These are phyloP conservation scores for Cairina moschata DNA, from an alignment of 2,113 vertebrate genomes.

Conservation along the genomic window DNA sequence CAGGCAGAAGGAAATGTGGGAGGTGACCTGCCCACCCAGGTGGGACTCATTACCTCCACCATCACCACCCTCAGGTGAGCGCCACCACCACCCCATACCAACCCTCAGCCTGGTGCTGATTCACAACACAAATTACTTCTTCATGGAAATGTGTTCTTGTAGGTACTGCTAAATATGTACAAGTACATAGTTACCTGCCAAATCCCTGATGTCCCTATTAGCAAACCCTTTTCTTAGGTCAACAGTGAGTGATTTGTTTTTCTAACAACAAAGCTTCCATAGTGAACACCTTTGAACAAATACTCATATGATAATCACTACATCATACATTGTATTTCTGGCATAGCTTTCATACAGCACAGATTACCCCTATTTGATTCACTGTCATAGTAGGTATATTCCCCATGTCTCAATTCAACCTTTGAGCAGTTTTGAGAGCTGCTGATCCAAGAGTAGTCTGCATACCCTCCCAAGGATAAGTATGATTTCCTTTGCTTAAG, in stretches of 20 bases:
- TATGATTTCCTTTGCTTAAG: neutral
- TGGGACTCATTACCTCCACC: neutral
- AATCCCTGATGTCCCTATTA: neutral
- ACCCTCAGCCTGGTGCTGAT: neutral
- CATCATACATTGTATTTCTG: neutral
- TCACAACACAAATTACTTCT: neutral
- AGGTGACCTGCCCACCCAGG: neutral
- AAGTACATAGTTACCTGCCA: neutral
- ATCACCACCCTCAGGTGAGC: neutral
- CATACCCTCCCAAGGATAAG: neutral
- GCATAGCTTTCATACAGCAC: neutral
- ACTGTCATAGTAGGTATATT: accelerated
- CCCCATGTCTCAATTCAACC: neutral
- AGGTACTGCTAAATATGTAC: neutral
- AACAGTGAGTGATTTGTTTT: neutral
- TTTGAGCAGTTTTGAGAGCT: neutral
- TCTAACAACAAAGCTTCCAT: neutral
- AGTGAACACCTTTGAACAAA: neutral
- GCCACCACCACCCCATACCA: neutral
- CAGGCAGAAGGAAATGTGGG: accelerated
- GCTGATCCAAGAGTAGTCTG: neutral
- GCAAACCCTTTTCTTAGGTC: neutral
- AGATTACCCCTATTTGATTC: neutral
- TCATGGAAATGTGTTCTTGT: neutral
- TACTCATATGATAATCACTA: neutral